Conservation (phyloP, 2,888 invertebrate species). For the Sphinx pinastri region DNA sequence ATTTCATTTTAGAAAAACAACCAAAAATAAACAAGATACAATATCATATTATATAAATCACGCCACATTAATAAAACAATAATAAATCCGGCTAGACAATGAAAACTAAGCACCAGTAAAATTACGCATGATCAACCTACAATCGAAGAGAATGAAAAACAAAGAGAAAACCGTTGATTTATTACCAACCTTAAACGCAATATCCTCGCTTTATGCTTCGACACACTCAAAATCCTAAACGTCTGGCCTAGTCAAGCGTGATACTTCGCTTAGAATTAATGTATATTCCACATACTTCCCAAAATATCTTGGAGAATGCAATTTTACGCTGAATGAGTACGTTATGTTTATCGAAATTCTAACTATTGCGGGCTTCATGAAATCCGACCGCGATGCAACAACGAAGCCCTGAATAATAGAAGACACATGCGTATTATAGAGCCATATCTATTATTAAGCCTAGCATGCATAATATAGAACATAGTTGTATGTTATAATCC, state of each 20-base stretch:
- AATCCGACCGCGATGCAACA: not conserved
- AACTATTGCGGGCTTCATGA: not conserved
- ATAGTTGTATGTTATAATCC: no score
- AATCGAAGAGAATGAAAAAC: not conserved
- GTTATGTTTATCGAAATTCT: constrained; percentile 19
- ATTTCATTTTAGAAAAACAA: no score
- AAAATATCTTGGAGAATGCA: constrained; percentile 11
- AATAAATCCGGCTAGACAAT: not conserved
- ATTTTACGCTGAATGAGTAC: constrained; percentile 13
- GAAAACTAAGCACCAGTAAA: not conserved
- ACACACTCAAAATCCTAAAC: not conserved
- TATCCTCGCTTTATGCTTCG: constrained; percentile 4
- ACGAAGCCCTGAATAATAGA: not conserved
- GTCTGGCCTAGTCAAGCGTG: constrained; percentile 13
- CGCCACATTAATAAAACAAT: not conserved
- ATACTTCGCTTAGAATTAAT: constrained; percentile 2
- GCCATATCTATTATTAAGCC: not conserved
- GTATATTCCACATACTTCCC: constrained; percentile 11
- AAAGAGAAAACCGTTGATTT: constrained; percentile 3
- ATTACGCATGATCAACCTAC: not conserved
- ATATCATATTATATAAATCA: not conserved
- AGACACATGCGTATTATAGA: not conserved
- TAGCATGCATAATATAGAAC: no score
- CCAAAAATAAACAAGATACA: not conserved
- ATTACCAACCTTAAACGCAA: constrained; percentile 8